These are phyloP conservation scores for Ecliptopera silaceata DNA, from an alignment of 2,888 invertebrate genomes.

Conservation along the genomic window DNA sequence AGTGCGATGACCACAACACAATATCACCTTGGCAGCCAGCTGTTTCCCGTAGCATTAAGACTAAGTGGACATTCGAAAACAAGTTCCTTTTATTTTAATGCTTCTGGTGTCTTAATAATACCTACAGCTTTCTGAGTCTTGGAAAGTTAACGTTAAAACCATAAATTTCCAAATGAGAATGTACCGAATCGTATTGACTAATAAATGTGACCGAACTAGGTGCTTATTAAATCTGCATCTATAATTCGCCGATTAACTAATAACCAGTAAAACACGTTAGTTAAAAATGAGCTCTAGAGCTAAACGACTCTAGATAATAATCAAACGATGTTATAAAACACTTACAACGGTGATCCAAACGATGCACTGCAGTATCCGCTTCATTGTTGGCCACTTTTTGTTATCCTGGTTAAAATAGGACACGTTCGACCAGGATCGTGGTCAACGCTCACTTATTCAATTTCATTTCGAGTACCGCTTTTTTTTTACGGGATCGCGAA, in stretches of 20 bases:
- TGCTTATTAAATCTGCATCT: not conserved
- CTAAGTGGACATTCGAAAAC: conserved; percentile 1
- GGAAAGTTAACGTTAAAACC: conserved; percentile 2
- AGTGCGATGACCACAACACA: too few relatives aligned
- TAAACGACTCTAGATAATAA: conserved; percentile 1
- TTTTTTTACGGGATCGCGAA: conserved; percentile 43
- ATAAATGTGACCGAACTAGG: not conserved
- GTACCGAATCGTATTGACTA: not conserved
- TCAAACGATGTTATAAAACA: conserved; percentile 26
- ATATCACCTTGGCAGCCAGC: not conserved
- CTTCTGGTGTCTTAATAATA: not conserved
- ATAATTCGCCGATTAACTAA: too few relatives aligned
- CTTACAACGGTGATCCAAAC: conserved; percentile 61
- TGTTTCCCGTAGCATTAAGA: not conserved
- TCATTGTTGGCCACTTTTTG: conserved; percentile 52
- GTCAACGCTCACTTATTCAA: conserved; percentile 44
- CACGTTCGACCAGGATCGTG: conserved; percentile 37
- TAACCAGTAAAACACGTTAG: not conserved
- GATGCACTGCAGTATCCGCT: conserved; percentile 53
- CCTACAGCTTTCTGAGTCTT: not conserved
- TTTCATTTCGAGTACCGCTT: conserved; percentile 48
- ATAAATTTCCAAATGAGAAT: not conserved
- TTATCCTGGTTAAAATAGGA: conserved; percentile 39
- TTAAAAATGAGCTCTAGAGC: conserved; percentile 2
- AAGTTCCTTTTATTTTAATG: not conserved